These are phyloP conservation scores for Gymnosoma rotundatum DNA, from an alignment of 2,888 invertebrate species.

Conservation along the genomic window DNA sequence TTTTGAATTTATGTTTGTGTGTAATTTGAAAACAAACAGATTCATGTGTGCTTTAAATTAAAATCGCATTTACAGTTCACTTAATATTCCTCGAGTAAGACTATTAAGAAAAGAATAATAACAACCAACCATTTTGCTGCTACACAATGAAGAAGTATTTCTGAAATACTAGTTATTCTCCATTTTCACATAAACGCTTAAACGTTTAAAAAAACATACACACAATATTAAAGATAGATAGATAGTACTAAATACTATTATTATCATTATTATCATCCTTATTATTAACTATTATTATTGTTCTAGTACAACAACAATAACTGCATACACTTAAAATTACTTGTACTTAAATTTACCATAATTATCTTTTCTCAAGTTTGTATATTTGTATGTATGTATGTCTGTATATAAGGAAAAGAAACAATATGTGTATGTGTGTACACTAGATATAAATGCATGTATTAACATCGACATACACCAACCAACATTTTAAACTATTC, in stretches of 20 bases:
- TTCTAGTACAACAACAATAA: constrained; percentile 22
- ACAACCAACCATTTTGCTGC: not conserved
- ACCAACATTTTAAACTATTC: constrained; percentile 44
- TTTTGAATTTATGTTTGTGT: not conserved
- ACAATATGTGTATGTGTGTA: not conserved
- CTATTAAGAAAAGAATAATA: constrained; percentile 19
- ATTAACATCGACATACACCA: not conserved
- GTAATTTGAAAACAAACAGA: not conserved
- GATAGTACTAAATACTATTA: constrained; percentile 47
- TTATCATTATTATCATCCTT: constrained; percentile 61
- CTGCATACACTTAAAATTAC: constrained; percentile 46
- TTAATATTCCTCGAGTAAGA: constrained; percentile 43
- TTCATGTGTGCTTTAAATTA: constrained; percentile 8
- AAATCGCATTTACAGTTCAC: constrained; percentile 52
- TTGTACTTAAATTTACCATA: constrained; percentile 56
- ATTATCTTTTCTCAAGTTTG: constrained; percentile 50
- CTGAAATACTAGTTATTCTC: constrained; percentile 40
- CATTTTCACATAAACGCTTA: not conserved
- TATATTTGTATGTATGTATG: not conserved
- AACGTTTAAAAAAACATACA: not conserved
- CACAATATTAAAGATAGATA: not conserved
- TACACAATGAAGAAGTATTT: constrained; percentile 38
- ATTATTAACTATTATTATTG: constrained; percentile 61
- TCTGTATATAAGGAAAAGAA: not conserved
- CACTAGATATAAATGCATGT: not conserved